A percentile compares a stretch with the other conserved stretches of the same genome.
These are phyloP conservation scores for Gallinago solitaria DNA, from an alignment of 2,797 vertebrate genomes.

Conservation along the genomic window DNA sequence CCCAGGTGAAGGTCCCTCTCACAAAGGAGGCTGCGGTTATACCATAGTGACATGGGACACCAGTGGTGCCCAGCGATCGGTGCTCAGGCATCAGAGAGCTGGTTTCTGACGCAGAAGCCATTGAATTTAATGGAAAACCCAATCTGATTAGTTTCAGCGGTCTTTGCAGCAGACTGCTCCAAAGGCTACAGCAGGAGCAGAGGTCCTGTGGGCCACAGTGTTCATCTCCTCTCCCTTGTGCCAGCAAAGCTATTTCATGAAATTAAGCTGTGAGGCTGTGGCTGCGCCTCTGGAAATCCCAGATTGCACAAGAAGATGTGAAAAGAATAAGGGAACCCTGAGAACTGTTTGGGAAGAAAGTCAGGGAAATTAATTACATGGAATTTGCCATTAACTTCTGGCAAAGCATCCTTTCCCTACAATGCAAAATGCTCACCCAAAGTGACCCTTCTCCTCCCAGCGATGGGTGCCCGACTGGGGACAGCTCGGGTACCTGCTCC, in stretches of 20 bases:
- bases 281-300: background rate
- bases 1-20: background rate
- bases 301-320: constrained; percentile 13
- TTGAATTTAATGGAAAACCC: background rate
- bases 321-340: constrained; percentile 28
- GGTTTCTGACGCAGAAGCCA: constrained; percentile 11
- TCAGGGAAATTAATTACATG: background rate
- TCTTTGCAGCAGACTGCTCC: constrained; percentile 3
- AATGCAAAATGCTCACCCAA: background rate
- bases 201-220: background rate
- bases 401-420: background rate
- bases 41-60: background rate
- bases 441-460: background rate
- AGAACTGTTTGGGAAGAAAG: constrained; percentile 5
- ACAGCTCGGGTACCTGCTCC: background rate
- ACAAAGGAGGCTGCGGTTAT: background rate
- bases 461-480: background rate
- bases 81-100: background rate
- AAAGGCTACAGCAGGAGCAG: background rate
- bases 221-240: background rate
- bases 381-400: constrained; percentile 29
- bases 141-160: background rate
- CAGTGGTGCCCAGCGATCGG: background rate
- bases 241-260: constrained; percentile 18
- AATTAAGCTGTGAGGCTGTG: background rate